Evolutionary conservation across 1,140 invertebrate species (phyloP).

Genomic region (Amyelois transitella): DNA sequence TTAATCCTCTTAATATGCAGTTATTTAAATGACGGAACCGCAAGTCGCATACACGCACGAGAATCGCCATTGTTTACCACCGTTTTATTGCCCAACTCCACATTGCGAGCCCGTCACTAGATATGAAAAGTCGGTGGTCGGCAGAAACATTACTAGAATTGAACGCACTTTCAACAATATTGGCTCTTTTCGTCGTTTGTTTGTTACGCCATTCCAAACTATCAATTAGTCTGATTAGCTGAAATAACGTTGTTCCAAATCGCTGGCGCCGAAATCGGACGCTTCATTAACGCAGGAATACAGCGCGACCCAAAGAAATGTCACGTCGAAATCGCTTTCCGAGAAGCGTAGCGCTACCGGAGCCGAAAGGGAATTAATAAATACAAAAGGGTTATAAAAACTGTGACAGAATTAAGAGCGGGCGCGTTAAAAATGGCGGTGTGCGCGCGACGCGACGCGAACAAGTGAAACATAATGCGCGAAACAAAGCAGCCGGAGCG

Average conservation of each 20-base stretch:
- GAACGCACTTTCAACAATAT: not conserved
- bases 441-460: slow-evolving; percentile 51
- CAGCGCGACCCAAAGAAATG: slow-evolving; percentile 54
- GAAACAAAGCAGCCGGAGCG: slow-evolving; percentile 73
- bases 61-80: slow-evolving; percentile 55
- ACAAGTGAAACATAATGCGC: slow-evolving; percentile 73
- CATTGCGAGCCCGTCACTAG: not conserved
- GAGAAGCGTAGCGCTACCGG: slow-evolving; percentile 68
- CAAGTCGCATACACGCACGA: slow-evolving; percentile 14
- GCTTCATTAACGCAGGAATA: slow-evolving; percentile 63
- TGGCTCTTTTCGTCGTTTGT: not conserved
- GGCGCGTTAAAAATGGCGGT: slow-evolving; percentile 60
- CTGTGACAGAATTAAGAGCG: slow-evolving; percentile 72
- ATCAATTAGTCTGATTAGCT: slow-evolving; percentile 22
- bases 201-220: not conserved
- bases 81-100: slow-evolving; percentile 41
- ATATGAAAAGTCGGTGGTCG: not conserved
- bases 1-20: slow-evolving; percentile 61
- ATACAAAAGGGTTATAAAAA: slow-evolving; percentile 72
- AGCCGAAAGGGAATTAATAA: slow-evolving; percentile 68
- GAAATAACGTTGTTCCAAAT: slow-evolving; percentile 29
- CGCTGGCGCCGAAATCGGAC: slow-evolving; percentile 51
- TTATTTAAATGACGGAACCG: slow-evolving; percentile 38
- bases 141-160: not conserved
- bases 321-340: slow-evolving; percentile 61